These are phyloP conservation scores for Sarcophaga caerulescens DNA, from an alignment of 2,888 invertebrate genomes.

Conservation along the genomic window DNA sequence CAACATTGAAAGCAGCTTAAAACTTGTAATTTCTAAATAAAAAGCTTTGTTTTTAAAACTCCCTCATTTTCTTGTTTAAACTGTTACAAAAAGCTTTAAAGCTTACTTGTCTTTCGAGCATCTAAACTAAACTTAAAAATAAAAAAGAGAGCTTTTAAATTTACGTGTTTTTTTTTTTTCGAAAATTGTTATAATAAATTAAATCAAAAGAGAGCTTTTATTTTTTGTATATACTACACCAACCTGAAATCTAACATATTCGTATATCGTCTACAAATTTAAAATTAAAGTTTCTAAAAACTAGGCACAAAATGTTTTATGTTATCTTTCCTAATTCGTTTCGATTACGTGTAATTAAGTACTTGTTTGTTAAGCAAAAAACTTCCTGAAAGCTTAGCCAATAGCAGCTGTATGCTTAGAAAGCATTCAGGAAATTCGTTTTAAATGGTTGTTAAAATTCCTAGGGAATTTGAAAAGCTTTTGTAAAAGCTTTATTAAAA, in stretches of 20 bases:
- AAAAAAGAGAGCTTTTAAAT: neutral
- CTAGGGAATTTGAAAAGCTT: neutral
- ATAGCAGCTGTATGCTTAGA: too few relatives aligned
- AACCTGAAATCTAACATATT: constrained; percentile 22
- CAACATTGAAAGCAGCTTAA: too few relatives aligned
- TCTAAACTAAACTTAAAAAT: neutral
- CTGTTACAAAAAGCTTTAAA: neutral
- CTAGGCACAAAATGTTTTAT: constrained; percentile 48
- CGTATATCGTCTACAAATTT: neutral
- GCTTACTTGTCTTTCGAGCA: neutral
- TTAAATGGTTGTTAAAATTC: neutral
- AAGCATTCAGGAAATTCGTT: too few relatives aligned
- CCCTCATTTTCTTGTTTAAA: too few relatives aligned
- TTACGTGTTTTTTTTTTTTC: neutral
- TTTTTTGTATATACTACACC: neutral
- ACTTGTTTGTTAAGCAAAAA: constrained; percentile 7
- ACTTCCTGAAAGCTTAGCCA: too few relatives aligned
- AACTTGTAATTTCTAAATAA: too few relatives aligned
- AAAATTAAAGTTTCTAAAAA: constrained; percentile 50
- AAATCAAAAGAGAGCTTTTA: constrained; percentile 35
- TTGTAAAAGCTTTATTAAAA: neutral
- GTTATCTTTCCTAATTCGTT: neutral
- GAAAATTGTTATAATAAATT: neutral
- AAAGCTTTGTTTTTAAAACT: too few relatives aligned
- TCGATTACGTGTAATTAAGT: constrained; percentile 48